phyloP scores from a whole-genome alignment of 2,113 vertebrate genomes.

The Malurus alboscapulatus region DNA sequence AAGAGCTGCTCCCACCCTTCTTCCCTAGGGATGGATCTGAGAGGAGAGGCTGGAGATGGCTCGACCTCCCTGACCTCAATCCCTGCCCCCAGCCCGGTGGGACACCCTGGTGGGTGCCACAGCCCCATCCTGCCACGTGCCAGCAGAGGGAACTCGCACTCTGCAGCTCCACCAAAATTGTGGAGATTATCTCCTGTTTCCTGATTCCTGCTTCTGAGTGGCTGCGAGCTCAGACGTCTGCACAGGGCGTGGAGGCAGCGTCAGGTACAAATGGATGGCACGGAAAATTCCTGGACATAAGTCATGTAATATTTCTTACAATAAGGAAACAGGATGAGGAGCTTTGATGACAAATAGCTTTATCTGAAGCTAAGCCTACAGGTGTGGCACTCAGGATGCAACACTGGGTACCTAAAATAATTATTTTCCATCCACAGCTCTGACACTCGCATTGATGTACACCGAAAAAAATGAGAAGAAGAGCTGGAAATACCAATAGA shows the following conservation, averaged over 20 bases:
- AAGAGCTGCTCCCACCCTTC: background rate
- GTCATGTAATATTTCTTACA: background rate
- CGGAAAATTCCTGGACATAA: background rate
- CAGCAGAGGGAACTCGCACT: constrained; percentile 60
- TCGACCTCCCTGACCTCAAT: background rate
- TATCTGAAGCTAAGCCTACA: background rate
- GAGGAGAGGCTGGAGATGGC: background rate
- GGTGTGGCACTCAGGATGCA: background rate
- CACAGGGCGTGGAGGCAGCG: background rate
- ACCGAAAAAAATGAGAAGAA: background rate
- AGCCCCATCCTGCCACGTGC: background rate
- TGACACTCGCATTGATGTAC: background rate
- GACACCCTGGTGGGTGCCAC: background rate
- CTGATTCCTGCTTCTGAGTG: background rate
- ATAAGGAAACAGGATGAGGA: background rate
- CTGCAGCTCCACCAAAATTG: background rate
- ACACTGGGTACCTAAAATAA: background rate
- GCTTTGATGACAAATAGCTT: background rate
- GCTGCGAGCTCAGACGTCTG: background rate
- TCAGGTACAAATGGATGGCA: background rate
- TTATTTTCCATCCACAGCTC: background rate
- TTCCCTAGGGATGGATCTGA: background rate
- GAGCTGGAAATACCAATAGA: background rate
- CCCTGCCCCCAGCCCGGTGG: background rate
- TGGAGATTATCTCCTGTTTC: background rate